Evolutionary conservation across 1,140 invertebrate species (phyloP).

Genomic region (Pogonomyrmex californicus): DNA sequence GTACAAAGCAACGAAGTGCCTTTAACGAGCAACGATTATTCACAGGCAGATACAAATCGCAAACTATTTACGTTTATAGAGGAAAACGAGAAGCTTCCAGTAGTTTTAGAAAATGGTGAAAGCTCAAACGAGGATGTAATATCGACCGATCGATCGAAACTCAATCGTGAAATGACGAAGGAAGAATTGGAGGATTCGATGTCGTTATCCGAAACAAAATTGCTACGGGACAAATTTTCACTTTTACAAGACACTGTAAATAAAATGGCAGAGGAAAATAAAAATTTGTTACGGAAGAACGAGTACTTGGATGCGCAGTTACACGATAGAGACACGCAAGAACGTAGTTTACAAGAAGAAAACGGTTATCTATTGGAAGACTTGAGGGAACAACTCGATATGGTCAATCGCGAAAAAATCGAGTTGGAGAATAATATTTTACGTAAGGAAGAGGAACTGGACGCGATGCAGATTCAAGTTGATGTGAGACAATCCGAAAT

Average conservation of each 20-base stretch:
- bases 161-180: slow-evolving; percentile 76
- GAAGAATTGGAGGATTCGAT: slow-evolving; percentile 70
- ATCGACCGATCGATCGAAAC: slow-evolving; percentile 78
- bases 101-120: slow-evolving; percentile 77
- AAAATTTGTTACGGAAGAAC: slow-evolving; percentile 78
- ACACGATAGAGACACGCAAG: slow-evolving; percentile 63
- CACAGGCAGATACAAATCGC: slow-evolving; percentile 74
- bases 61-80: slow-evolving; percentile 74
- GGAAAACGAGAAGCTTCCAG: slow-evolving; percentile 79
- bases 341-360: slow-evolving; percentile 53
- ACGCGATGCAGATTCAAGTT: slow-evolving; percentile 71
- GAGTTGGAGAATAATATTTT: slow-evolving; percentile 81
- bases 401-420: slow-evolving; percentile 72
- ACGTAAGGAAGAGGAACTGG: slow-evolving; percentile 81
- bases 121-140: slow-evolving; percentile 79
- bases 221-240: slow-evolving; percentile 75
- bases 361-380: slow-evolving; percentile 74
- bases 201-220: slow-evolving; percentile 66
- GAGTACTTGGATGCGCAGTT: slow-evolving; percentile 79
- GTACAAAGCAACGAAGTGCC: slow-evolving; percentile 4
- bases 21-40: slow-evolving; percentile 71
- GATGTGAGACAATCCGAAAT: slow-evolving; percentile 63
- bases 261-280: slow-evolving; percentile 79
- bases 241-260: slow-evolving; percentile 70
- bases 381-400: slow-evolving; percentile 75